Evolutionary conservation across 2,113 vertebrate species (phyloP).

Genomic region (Murina feae): DNA sequence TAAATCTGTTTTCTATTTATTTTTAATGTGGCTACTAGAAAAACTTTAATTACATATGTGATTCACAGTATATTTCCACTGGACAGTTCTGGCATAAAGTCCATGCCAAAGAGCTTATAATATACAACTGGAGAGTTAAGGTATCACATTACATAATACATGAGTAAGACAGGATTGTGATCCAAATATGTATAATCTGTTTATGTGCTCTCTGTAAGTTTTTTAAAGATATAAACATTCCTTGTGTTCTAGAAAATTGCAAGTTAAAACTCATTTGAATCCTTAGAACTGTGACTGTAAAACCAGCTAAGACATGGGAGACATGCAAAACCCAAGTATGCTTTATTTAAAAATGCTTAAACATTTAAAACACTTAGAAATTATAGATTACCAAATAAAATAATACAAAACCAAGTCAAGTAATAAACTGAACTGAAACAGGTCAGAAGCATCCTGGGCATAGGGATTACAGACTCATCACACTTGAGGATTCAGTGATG

Average conservation of each 20-base stretch:
- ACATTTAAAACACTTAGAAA: background rate
- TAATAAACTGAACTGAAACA: background rate
- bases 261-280: slow-evolving; percentile 17
- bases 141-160: background rate
- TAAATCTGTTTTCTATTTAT: background rate
- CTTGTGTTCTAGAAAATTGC: background rate
- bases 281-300: background rate
- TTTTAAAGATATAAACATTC: background rate
- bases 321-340: background rate
- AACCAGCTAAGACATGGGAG: background rate
- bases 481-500: background rate
- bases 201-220: background rate
- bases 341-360: background rate
- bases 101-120: background rate
- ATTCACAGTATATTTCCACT: background rate
- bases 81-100: background rate
- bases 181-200: background rate
- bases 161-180: background rate
- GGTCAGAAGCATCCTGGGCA: background rate
- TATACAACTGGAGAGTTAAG: background rate
- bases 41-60: slow-evolving; percentile 3
- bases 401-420: background rate
- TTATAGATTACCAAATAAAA: background rate
- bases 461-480: background rate
- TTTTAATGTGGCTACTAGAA: background rate